phyloP scores from a whole-genome alignment of 1,140 invertebrate species.

The Tribolium castaneum region DNA sequence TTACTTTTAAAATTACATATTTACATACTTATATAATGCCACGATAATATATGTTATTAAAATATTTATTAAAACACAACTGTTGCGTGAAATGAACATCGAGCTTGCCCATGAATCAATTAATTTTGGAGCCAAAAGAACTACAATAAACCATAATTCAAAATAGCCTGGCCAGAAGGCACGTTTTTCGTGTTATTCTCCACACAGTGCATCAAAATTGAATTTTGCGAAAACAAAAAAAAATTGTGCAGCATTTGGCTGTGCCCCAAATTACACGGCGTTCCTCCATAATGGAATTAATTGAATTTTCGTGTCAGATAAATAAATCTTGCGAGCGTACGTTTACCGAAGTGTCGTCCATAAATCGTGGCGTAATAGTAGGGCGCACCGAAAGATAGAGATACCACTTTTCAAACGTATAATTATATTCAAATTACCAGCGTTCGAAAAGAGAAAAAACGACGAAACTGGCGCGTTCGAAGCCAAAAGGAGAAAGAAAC shows the following conservation, averaged over 20 bases:
- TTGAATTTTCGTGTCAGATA: constrained; percentile 35
- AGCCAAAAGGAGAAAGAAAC: constrained; percentile 2
- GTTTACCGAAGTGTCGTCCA: constrained; percentile 34
- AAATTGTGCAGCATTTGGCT: not conserved
- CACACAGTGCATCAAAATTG: too few species aligned
- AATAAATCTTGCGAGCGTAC: constrained; percentile 30
- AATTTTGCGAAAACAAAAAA: too few species aligned
- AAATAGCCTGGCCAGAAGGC: too few species aligned
- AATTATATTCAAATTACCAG: constrained; percentile 40
- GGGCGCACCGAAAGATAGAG: constrained; percentile 30
- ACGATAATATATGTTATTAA: constrained; percentile 33
- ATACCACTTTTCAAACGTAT: constrained; percentile 36
- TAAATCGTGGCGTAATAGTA: constrained; percentile 34
- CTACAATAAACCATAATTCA: too few species aligned
- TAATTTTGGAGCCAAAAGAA: not conserved
- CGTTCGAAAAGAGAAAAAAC: constrained; percentile 16
- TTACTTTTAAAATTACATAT: constrained; percentile 44
- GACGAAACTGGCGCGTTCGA: not conserved
- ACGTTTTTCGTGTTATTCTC: too few species aligned
- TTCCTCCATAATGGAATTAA: constrained; percentile 31
- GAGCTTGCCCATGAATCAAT: constrained; percentile 5
- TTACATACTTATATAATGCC: constrained; percentile 40
- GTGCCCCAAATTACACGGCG: constrained; percentile 30
- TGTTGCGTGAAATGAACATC: constrained; percentile 28
- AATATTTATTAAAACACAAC: constrained; percentile 33